A percentile compares a stretch with the other conserved stretches of the same genome.
Conservation (phyloP, 2,113 vertebrate genomes). For the Chaetops frenatus region DNA sequence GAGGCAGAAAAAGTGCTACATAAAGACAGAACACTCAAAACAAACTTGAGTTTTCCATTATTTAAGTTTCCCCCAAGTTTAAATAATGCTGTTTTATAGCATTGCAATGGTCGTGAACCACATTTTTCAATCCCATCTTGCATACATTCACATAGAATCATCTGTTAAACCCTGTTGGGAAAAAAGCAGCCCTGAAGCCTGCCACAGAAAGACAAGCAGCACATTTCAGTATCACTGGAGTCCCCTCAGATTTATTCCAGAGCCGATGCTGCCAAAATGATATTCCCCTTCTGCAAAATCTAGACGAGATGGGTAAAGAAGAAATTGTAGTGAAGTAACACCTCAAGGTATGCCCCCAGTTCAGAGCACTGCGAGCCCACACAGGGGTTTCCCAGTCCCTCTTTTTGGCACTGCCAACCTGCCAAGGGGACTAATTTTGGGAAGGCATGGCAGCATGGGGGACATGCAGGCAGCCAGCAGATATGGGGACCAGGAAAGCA, state of each 20-base stretch:
- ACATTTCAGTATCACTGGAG: background rate
- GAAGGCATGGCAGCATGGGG: background rate
- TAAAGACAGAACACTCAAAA: background rate
- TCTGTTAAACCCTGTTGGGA: background rate
- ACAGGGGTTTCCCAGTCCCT: fast-evolving
- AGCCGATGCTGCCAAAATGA: background rate
- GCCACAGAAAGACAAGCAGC: background rate
- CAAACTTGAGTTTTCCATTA: background rate
- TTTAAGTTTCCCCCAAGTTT: background rate
- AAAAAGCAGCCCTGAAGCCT: background rate
- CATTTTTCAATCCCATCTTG: background rate
- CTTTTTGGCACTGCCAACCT: background rate
- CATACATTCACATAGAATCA: fast-evolving
- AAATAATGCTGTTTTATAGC: background rate
- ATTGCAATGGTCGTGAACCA: fast-evolving
- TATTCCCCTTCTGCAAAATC: background rate
- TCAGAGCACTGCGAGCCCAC: background rate
- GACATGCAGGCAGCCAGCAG: background rate
- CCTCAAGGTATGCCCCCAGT: background rate
- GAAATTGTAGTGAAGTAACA: background rate
- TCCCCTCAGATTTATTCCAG: background rate
- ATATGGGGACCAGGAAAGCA: background rate
- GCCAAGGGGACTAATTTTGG: background rate
- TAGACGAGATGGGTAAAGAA: background rate
- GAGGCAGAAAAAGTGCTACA: background rate